Base-by-base conservation (phyloP, 2,888 invertebrate species). In the Scaeva pyrastri region DNA sequence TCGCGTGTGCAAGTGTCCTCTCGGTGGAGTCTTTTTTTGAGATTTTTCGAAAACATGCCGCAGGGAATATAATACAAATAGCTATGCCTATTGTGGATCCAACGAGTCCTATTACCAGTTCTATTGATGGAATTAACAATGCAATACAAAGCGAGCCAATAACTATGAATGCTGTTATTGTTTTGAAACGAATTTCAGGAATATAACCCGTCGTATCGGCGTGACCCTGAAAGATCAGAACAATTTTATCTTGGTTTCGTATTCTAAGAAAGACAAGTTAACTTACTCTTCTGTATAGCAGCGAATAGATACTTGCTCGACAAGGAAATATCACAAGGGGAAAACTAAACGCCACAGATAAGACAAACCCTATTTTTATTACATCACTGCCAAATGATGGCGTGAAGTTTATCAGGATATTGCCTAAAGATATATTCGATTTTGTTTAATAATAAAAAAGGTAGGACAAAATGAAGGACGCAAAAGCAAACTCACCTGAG, bases 301-400 rank as follows among this genome's bases (percentile, higher is more conserved):
- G 94, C 0, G 98, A 99, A 93, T 98, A 97, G 26, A 99, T 93
- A 91, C 98, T 98, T 12, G 97, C 97, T 80, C 99, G 94, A 91
- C 98, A 98, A 0, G 99, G 99, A 93, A 99, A 99, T 91, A 99
- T 97, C 89, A 98, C 97, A 88, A 99, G 94, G 1, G 99, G 99
- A 93, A 99, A 99, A 90, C 98, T 98, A 91, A 98, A 97, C 16
- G 98, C 98, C 39, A 99, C 95, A 0, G 98, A 98, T 89, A 98
- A 93, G 10, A 99, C 96, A 93, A 99, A 99, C 31, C 98, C 98
- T 88, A 98, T 94, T 94, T 98, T 98, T 90, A 99, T 97, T 78
- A 97, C 94, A 92, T 98, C 97, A 89, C 97, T 97, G 45, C 96
- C 94, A 90, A 96, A 93, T 2, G 97, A 96, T 0, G 96, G 95